A percentile compares a stretch with the other conserved stretches of the same genome.
Evolutionary conservation across 2,888 invertebrate genomes (phyloP).

Genomic region (Branchellion lobata): DNA sequence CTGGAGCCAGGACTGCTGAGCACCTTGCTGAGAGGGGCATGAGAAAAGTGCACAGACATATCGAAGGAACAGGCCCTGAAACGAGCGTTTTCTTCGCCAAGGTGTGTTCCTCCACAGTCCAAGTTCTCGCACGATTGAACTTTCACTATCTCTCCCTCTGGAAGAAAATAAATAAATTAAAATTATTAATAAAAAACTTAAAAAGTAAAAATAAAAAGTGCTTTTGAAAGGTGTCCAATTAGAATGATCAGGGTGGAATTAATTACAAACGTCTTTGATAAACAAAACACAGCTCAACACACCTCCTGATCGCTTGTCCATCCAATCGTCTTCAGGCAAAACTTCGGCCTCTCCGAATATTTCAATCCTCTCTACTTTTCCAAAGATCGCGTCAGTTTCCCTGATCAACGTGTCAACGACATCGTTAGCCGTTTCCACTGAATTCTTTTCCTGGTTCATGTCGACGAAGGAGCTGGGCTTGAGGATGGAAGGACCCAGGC

Average conservation of each 20-base stretch:
- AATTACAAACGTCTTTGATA: not conserved
- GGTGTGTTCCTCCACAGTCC: not conserved
- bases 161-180: no score
- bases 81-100: not conserved
- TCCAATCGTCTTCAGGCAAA: not conserved
- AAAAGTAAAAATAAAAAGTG: not conserved
- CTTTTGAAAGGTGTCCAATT: not conserved
- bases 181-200: not conserved
- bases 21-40: not conserved
- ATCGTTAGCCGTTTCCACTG: constrained; percentile 11
- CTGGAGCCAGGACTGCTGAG: not conserved
- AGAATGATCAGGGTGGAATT: not conserved
- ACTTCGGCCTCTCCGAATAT: not conserved
- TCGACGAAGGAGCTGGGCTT: constrained; percentile 5
- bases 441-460: constrained; percentile 14
- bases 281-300: not conserved
- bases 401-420: constrained; percentile 17
- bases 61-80: not conserved
- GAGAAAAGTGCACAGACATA: not conserved
- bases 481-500: constrained; percentile 39
- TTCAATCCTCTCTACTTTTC: not conserved
- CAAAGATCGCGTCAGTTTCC: constrained; percentile 1
- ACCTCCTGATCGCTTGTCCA: not conserved
- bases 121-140: not conserved
- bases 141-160: not conserved